Base-by-base conservation (phyloP, 2,113 vertebrate species). In the Haliaeetus leucogaster region DNA sequence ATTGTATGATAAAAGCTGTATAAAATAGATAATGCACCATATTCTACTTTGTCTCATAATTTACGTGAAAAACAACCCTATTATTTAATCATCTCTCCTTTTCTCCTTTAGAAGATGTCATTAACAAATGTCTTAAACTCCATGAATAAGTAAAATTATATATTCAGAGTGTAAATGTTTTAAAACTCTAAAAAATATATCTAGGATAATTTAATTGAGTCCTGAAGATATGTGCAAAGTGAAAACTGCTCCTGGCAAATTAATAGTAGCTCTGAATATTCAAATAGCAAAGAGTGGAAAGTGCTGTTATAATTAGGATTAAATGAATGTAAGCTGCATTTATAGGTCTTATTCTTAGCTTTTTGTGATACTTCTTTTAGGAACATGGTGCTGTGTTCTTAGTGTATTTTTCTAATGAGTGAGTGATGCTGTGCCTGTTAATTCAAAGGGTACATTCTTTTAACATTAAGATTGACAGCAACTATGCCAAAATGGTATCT, bases 61-160 rank as follows among this genome's bases (percentile, higher is more conserved):
- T 93, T 97, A 85, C 95, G 62, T 90, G 88, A 92, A 96, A 98
- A 98, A 82, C 82, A 97, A 92, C 36, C 43, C 34, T 78, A 53
- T 97, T 96, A 95, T 56, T 98, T 96, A 97, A 89, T 98, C 50
- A 93, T 93, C 56, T 95, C 74, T 95, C 78, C 70, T 90, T 95
- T 89, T 94, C 55, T 93, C 40, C 82, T 97, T 95, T 93, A 94
- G 50, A 89, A 95, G 29, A 94, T 97, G 55, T 96, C 85, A 95
- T 98, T 98, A 97, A 97, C 20, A 58, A 97, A 97, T 98, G 53
- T 95, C 79, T 97, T 97, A 94, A 97, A 96, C 53, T 95, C 79
- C 36, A 95, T 97, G 93, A 98, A 98, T 98, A 98, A 97, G 56
- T 97, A 97, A 98, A 95, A 97, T 97, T 77, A 95, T 96, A 97